Base-by-base conservation (phyloP, 2,797 vertebrate species). In the Pampus argenteus region DNA sequence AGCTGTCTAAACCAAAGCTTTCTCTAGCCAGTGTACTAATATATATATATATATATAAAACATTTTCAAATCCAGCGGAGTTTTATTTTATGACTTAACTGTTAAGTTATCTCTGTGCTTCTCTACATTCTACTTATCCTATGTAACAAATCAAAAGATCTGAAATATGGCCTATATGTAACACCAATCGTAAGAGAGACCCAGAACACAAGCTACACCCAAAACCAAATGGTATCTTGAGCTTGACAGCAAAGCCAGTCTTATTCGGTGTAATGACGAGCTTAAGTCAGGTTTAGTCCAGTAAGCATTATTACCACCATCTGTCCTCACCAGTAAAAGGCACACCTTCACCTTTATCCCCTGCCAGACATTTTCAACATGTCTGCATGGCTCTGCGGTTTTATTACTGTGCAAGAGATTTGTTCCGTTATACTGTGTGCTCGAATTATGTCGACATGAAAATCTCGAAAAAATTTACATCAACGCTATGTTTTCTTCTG, bases 281-380 rank as follows among this genome's bases (percentile, higher is more conserved):
- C 78, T 82, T 56, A 69, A 62, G 74, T 83, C 80, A 54, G 55
- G 58, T 77, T 40, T 40, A 52, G 76, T 75, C 72, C 79, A 59
- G 78, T 70, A 62, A 90, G 88, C 95, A 95, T 95, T 86, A 88
- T 78, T 56, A 88, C 91, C 90, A 88, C 92, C 93, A 92, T 86
- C 93, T 92, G 93, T 89, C 93, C 93, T 93, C 86, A 94, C 90
- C 91, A 92, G 45, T 92, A 90, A 95, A 97, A 98, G 96, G 96
- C 96, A 97, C 96, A 94, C 94, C 95, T 95, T 86, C 88, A 90
- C 83, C 89, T 88, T 80, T 42, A 81, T 87, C 66, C 79, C 73
- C 65, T 18, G 44, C 75, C 56, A 82, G 74, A 74, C 63, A 31
- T 75, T 71, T 54, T 79, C 69, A 76, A 79, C 84, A 80, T 57